Base-by-base conservation (phyloP, 1,140 invertebrate genomes). In the Cylas formicarius region DNA sequence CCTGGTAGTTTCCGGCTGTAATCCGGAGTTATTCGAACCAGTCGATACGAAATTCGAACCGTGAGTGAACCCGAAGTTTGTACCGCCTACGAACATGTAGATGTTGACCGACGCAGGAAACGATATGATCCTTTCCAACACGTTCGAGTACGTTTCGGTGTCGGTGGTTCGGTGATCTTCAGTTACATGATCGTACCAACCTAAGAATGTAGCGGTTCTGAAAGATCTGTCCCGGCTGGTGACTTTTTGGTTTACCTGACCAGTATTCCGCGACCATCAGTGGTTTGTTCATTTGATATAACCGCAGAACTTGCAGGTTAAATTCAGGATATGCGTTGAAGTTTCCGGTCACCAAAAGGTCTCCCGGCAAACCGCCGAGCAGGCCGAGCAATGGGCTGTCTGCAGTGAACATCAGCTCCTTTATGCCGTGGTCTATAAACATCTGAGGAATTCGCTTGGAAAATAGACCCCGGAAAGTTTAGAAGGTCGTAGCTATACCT, bases 81-180 rank as follows among this genome's bases (percentile, higher is more conserved):
- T 82, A 13, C 80, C 79, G 5, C 80, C 80, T 52, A 77, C 73
- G 52, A 82, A 80, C 79, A 83, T 81, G 63, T 81, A 82, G 48
- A 80, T 72, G 58, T 79, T 81, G 21, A 83, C 68, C 3, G 73
- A 78, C 11, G 71, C 70, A 21, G 72, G 55, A 42, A 38, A 60
- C 11, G 13, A 38, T 7, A 65, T 23, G 26, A 65, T 56, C 9
- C 39, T 36, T 44, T 55, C 40, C 11, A 27, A 29, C 0, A 49
- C 40, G 7, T 6, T 9, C n/a, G 23, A 6, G 24, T 43, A 49
- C 17, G 9, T 36, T 22, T 37, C 33, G 37, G 58, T 48, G 39
- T 60, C 21, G 10, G 22, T 23, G n/a, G 37, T 47, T 31, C 57
- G 45, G 39, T 63, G 58, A n/a, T 45, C 35, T 41, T 60, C 57